phyloP scores from a whole-genome alignment of 1,140 invertebrate species.

The Tetragnatha versicolor region DNA sequence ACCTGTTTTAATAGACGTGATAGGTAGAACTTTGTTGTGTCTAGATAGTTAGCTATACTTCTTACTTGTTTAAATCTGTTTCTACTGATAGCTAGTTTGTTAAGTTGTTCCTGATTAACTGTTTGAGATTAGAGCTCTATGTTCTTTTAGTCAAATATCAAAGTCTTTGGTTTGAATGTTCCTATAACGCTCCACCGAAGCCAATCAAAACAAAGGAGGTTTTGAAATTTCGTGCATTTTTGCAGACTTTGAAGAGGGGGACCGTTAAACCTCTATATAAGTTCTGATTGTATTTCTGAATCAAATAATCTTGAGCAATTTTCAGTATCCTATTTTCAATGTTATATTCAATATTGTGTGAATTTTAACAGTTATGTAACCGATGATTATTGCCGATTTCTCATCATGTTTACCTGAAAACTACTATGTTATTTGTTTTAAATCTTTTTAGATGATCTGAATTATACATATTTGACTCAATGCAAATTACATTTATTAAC shows the following conservation, averaged over 20 bases:
- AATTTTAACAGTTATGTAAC: neutral
- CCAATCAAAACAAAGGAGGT: too few species aligned
- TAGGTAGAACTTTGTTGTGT: slow-evolving; percentile 15
- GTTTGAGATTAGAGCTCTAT: slow-evolving; percentile 25
- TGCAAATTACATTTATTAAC: too few species aligned
- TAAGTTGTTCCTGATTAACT: slow-evolving; percentile 43
- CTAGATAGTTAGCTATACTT: slow-evolving; percentile 4
- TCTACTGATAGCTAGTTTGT: slow-evolving; percentile 34
- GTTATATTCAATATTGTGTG: neutral
- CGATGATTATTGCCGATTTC: too few species aligned
- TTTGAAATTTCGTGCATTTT: neutral
- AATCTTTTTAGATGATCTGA: too few species aligned
- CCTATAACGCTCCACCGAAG: slow-evolving; percentile 45
- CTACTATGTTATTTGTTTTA: too few species aligned
- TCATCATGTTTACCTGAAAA: too few species aligned
- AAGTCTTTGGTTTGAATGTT: slow-evolving; percentile 54
- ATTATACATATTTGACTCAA: too few species aligned
- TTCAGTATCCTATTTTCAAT: neutral
- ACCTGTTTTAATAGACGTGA: too few species aligned
- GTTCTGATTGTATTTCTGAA: neutral
- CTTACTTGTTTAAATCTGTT: slow-evolving; percentile 29
- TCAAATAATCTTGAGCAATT: neutral
- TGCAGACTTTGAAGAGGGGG: neutral
- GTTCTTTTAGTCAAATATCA: slow-evolving; percentile 43
- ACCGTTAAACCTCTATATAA: neutral